phyloP scores from a whole-genome alignment of 2,113 vertebrate species.

The Corythaixoides concolor region DNA sequence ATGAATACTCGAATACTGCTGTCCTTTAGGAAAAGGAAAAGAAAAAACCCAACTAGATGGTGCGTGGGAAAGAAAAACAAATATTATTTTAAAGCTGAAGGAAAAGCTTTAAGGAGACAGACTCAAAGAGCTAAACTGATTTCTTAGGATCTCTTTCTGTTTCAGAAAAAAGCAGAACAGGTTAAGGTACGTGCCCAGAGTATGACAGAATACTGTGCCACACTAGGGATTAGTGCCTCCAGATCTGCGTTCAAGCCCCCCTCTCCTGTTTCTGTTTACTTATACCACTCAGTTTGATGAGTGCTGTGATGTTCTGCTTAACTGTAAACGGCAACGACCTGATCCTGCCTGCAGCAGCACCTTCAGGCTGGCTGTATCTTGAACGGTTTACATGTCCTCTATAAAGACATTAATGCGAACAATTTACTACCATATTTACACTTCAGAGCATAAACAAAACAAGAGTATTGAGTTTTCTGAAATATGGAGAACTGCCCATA shows the following conservation, averaged over 20 bases:
- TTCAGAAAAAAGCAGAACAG: background rate
- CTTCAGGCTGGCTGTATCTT: background rate
- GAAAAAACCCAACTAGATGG: background rate
- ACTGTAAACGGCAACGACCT: background rate
- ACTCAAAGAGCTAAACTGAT: background rate
- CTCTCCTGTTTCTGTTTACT: background rate
- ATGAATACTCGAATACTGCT: background rate
- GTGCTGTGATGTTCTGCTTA: background rate
- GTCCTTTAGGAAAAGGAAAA: background rate
- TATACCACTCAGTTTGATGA: background rate
- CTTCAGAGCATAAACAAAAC: background rate
- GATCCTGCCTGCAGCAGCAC: background rate
- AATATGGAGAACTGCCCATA: background rate
- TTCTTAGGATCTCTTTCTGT: background rate
- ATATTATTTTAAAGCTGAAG: background rate
- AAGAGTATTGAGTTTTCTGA: background rate
- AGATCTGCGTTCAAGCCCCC: background rate
- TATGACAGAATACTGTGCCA: background rate
- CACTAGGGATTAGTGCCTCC: background rate
- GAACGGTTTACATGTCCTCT: rapidly evolving
- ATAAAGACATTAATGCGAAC: background rate
- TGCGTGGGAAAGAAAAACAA: background rate
- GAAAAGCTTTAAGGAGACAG: background rate
- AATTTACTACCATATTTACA: background rate
- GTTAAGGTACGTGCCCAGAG: background rate